Base-by-base conservation (phyloP, 2,888 invertebrate genomes). In the Polydrusus cervinus region DNA sequence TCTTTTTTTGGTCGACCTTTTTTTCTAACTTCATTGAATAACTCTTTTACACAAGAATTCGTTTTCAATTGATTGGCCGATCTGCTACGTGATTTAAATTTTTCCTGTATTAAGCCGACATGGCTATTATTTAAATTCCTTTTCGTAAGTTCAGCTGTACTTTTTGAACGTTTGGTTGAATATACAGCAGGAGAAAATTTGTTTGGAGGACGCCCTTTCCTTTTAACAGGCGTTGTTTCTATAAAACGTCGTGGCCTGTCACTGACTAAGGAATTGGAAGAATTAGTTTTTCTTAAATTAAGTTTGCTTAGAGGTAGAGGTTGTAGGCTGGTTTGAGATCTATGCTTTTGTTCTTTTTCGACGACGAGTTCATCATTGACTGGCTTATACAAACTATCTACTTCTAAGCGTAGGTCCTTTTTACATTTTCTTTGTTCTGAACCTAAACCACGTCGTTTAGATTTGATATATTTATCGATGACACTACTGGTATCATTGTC, bases 201-300 rank as follows among this genome's bases (percentile, higher is more conserved):
- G 11, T 5, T 18, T 6, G 57, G 57, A 18, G 57, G 38, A 0
- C 57, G 57, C 0, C 57, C 38, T 38, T 3, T 34, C n/a, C 55
- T 57, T 57, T 57, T 57, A 57, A 34, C 34, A n/a, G 55, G 55
- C 0, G 55, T 47, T 34, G 34, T 34, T 20, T 51, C 13, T 51
- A 9, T 20, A 20, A 18, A 51, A 8, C 20, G 51, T 1, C 20
- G 51, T 1, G 20, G 18, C 9, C 51, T 20, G 13, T 51, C 16
- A 20, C 13, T 51, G 5, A 1, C 20, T 51, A 20, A 20, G 1
- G 18, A 20, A 20, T 51, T 20, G 13, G 16, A 34, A 34, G 34
- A 34, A 34, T 34, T 34, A 34, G 3, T 34, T 10, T 34, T 34
- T 3, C 34, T 34, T 34, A 30, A 55, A 0, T 10, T 38, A 6